A percentile compares a stretch with the other conserved stretches of the same genome.
Conservation (phyloP, 2,113 vertebrate species). For the Callorhinus ursinus region DNA sequence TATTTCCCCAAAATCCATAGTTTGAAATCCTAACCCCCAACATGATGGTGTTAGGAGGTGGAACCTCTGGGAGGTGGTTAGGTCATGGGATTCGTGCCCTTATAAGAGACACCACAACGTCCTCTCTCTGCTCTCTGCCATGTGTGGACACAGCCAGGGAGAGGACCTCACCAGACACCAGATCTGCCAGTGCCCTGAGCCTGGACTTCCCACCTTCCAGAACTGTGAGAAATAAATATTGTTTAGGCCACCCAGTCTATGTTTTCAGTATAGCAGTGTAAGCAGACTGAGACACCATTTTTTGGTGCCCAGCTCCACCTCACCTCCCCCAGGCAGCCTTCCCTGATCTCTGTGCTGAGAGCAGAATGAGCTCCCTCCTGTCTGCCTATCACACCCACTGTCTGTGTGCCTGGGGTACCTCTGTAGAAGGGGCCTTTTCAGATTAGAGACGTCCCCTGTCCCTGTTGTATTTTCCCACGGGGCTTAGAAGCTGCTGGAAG, state of each 20-base stretch:
- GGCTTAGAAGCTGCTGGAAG: not conserved
- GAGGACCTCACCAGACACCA: not conserved
- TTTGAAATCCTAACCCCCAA: not conserved
- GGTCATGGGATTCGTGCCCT: not conserved
- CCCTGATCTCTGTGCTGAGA: not conserved
- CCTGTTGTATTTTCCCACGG: not conserved
- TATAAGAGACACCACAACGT: not conserved
- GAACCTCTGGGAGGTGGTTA: not conserved
- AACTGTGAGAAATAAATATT: not conserved
- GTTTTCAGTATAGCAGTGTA: not conserved
- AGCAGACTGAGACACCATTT: not conserved
- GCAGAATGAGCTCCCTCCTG: not conserved
- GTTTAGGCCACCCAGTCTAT: not conserved
- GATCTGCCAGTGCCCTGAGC: not conserved
- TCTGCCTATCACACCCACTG: no score
- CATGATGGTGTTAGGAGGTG: not conserved
- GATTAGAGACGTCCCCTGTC: not conserved
- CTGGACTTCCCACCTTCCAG: not conserved
- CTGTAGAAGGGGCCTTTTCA: not conserved
- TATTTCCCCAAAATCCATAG: no score
- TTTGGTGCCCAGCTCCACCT: not conserved
- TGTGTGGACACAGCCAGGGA: not conserved
- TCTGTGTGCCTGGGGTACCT: not conserved
- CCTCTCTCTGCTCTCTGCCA: not conserved
- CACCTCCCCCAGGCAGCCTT: not conserved